Conservation (phyloP, 2,888 invertebrate species). For the Hedya salicella region DNA sequence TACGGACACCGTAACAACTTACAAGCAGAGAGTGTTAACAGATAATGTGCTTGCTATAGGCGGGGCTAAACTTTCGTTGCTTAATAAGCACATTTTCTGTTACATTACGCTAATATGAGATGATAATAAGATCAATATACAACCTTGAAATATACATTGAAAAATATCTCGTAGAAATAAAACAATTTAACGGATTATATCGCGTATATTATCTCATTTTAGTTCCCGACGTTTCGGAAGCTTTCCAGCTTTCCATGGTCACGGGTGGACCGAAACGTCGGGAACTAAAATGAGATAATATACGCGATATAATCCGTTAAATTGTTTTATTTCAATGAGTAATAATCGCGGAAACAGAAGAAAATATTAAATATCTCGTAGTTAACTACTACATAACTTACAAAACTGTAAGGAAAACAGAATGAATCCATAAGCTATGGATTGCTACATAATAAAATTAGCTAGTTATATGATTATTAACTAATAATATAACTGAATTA, state of each 20-base stretch:
- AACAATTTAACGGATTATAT: no score
- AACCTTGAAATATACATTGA: neutral
- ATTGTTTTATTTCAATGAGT: no score
- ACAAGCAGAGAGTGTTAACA: constrained; percentile 8
- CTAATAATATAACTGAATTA: constrained; percentile 3
- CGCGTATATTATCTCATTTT: no score
- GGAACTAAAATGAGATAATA: no score
- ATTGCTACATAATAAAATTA: neutral
- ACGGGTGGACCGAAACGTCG: no score
- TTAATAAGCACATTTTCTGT: constrained; percentile 25
- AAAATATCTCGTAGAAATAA: neutral
- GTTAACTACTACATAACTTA: neutral
- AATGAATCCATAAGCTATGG: constrained; percentile 10
- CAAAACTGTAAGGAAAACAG: neutral
- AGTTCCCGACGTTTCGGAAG: no score
- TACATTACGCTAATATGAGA: neutral
- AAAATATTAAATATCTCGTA: no score
- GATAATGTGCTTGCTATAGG: constrained; percentile 25
- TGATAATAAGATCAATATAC: neutral
- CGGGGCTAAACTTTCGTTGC: constrained; percentile 6
- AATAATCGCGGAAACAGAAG: no score
- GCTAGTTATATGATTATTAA: constrained; percentile 5
- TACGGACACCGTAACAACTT: neutral
- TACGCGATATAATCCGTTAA: no score
- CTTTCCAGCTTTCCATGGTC: no score